Base-by-base conservation (phyloP, 2,113 vertebrate genomes). In the Odobenus rosmarus region DNA sequence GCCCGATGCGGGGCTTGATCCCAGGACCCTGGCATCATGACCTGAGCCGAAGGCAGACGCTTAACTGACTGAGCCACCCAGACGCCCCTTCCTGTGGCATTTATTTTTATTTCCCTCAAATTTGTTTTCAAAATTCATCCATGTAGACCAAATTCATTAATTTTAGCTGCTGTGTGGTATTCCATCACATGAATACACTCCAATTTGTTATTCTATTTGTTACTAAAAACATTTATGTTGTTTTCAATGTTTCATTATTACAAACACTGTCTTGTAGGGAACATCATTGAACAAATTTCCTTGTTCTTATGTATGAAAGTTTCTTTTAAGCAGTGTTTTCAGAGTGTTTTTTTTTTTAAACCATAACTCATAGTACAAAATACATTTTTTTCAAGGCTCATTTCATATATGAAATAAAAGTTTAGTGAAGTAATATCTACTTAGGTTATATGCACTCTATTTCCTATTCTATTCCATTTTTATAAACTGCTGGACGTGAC, bases 91-190 rank as follows among this genome's bases (percentile, higher is more conserved):
- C 28, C 31, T 64, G 61, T 64, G 61, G 26, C 55, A 51, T 24
- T 93, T 57, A 55, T 26, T 93, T 93, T 86, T 93, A 55, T 90
- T 89, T 80, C 64, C 80, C 33, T 97, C n/a, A 64, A 57, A 42
- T 59, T 85, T 90, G 8, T 64, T 93, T 93, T 90, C 69, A 71
- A 31, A 85, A 89, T 89, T 86, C 49, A 86, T 85, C 57, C 76
- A 39, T 33, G 24, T 67, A 93, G 59, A 72, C 28, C 16, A 86
- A 24, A 36, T 67, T 81, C 46, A 53, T 64, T 72, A 64, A 42
- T 71, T 64, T 62, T 64, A 85, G 36, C 53, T 57, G 8, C 46
- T 81, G 5, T 59, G 33, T 64, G 24, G n/a, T 74, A 16, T 72
- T 86, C n/a, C 39, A 86, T 74, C 86, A 59, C 64, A 26, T 12